Base-by-base conservation (phyloP, 2,113 vertebrate genomes). In the Falcunculus frontatus region DNA sequence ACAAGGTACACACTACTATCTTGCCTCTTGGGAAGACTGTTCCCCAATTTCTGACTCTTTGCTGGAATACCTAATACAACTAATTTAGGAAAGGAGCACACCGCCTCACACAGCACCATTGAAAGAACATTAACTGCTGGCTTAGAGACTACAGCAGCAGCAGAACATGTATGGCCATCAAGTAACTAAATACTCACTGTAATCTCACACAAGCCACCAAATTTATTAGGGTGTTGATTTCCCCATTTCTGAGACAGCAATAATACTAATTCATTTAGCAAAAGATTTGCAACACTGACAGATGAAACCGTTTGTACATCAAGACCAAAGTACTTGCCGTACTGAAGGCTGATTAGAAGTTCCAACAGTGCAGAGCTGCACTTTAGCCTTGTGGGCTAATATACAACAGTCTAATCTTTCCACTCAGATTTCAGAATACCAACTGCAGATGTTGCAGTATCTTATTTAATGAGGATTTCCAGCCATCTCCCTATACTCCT, bases 391-490 rank as follows among this genome's bases (percentile, higher is more conserved):
- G 60, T 90, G 90, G 79, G 95, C 85, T 94, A 92, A 93, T 93
- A 64, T 57, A 78, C 93, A 95, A 87, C 94, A 87, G 80, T 44
- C 93, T 96, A 90, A 92, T 94, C 93, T 96, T 92, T 90, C 88
- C 86, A 57, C 83, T 93, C 92, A 75, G 76, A 89, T 95, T 92
- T 90, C 93, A 92, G 93, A 95, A 96, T 75, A 93, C 64, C 88
- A 90, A 39, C 88, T 93, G 92, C 92, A 96, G 95, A 97, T 96
- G 86, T 90, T 92, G 59, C 93, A 90, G 90, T 81, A 86, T 94
- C 96, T 93, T 91, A 93, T 79, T 96, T 93, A 97, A 95, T 78
- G 73, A 96, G 93, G 93, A 96, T 89, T 97, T 96, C 72, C 92
- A 96, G 86, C 63, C 79, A 78, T 81, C 47, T 67, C 92, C n/a